Base-by-base conservation (phyloP, 64 coral and sea anemone species). In the Stichodactyla helianthus region DNA sequence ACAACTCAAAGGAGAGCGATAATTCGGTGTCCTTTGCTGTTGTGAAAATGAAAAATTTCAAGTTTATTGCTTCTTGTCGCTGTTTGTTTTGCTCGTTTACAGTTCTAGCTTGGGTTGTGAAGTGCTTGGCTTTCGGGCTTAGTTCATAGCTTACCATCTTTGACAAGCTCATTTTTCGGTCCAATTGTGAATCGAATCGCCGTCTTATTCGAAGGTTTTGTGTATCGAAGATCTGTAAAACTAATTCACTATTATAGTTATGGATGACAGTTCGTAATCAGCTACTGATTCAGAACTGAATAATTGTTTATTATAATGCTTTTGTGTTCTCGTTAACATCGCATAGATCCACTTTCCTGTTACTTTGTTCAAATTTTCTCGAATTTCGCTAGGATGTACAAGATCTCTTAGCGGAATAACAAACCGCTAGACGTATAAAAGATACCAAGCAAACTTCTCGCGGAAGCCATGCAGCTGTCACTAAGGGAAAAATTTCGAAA, bases 1-100 rank as follows among this genome's bases (percentile, higher is more conserved):
- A 96, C 94, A 96, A 70, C 60, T 93, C 94, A 96, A 96, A 96
- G 85, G 91, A 60, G 58, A 70, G 94, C 94, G 94, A 89, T 90
- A 59, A 62, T 88, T 93, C 94, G 94, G 91, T 87, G n/a, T 84
- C 85, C 88, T 93, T 93, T 96, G 90, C 90, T 16, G 16, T 84
- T 10, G 5, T 9, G 23, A 74, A 74, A 28, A 74, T 74, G 68
- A 74, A 74, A 74, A 74, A 27, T 5, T 74, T 74, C 4, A 31
- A 18, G 23, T 74, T 44, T 74, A 74, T 74, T 74, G 23, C 25
- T 74, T 74, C 68, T 74, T 4, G 17, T 74, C 23, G 25, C 68
- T 74, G 25, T 74, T 74, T 74, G 25, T 19, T 8, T 74, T 74
- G 68, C 22, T 74, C 68, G 68, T 74, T 68, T 68, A 68, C 63